Base-by-base conservation (phyloP, 2,888 invertebrate genomes). In the Sphaerophoria taeniata region DNA sequence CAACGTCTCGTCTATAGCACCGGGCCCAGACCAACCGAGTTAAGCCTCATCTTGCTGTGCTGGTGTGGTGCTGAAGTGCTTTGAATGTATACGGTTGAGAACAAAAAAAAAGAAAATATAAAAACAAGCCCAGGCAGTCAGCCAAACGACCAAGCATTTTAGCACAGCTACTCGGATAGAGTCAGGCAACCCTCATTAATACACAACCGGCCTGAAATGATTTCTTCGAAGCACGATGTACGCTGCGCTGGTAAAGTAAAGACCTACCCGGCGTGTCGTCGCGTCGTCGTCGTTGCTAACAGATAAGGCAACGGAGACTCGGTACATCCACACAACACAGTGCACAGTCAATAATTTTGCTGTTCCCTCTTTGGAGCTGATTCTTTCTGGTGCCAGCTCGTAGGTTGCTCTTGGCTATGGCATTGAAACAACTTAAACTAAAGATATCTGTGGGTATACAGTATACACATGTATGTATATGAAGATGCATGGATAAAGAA, bases 131-230 rank as follows among this genome's bases (percentile, higher is more conserved):
- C 70, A 70, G 72, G 71, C 79, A 79, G 70, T n/a, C 80, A 73
- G 80, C 81, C 72, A 80, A 79, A 75, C 80, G 79, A 80, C 76
- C 76, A 49, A 63, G 69, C 56, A 79, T 73, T 51, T 61, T 47
- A 58, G 76, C 51, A 55, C 71, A 77, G 82, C 72, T 73, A 80
- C 69, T 72, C 58, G 72, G 56, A 56, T 67, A 72, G 76, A 72
- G 71, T 33, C 49, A 65, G 49, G 49, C 34, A 65, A 84, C 80
- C 85, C 76, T 81, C 85, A 85, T 85, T 69, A 77, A 76, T 81
- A 70, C 85, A 80, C 73, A 81, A 85, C 80, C 81, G 85, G 85
- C 85, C 85, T 85, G 85, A 85, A 85, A 85, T 77, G 60, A 70
- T 85, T 80, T 80, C 76, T 65, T 63, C 85, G 69, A 85, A 81